Conservation (phyloP, 37 sponge, comb jelly and placozoan genomes). For the Theonella swinhoei region DNA sequence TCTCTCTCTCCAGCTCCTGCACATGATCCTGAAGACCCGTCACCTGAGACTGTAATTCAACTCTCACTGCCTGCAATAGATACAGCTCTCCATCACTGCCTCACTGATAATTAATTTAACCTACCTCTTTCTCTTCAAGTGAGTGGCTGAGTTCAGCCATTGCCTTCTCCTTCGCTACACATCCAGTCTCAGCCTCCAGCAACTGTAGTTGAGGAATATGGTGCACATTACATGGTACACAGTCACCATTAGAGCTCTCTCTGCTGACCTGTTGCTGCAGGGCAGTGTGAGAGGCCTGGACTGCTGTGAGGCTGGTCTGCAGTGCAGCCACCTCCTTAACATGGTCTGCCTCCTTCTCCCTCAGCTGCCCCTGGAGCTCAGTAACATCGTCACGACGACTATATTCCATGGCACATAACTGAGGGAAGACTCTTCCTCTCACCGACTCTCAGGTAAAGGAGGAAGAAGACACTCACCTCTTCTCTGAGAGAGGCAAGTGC, state of each 20-base stretch:
- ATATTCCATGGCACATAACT: not conserved
- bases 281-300: not conserved
- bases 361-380: not conserved
- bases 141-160: too few relatives aligned
- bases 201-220: too few relatives aligned
- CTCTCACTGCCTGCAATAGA: not conserved
- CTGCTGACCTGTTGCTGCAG: not conserved
- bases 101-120: slow-evolving; percentile 41
- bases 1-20: slow-evolving; percentile 24
- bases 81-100: too few relatives aligned
- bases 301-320: not conserved
- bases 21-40: slow-evolving; percentile 49
- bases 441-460: too few relatives aligned
- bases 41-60: not conserved
- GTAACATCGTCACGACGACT: not conserved
- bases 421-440: not conserved
- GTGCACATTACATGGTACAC: too few relatives aligned
- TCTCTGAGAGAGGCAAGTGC: not conserved
- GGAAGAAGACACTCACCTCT: not conserved
- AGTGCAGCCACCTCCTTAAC: not conserved
- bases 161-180: too few relatives aligned
- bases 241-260: too few relatives aligned
- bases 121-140: slow-evolving; percentile 9
- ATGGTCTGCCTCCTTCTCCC: not conserved
- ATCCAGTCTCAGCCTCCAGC: too few relatives aligned